A percentile compares a stretch with the other conserved stretches of the same genome.
These are phyloP conservation scores for Cryptoblepharus egeriae DNA, from an alignment of 2,797 vertebrate species.

Conservation along the genomic window DNA sequence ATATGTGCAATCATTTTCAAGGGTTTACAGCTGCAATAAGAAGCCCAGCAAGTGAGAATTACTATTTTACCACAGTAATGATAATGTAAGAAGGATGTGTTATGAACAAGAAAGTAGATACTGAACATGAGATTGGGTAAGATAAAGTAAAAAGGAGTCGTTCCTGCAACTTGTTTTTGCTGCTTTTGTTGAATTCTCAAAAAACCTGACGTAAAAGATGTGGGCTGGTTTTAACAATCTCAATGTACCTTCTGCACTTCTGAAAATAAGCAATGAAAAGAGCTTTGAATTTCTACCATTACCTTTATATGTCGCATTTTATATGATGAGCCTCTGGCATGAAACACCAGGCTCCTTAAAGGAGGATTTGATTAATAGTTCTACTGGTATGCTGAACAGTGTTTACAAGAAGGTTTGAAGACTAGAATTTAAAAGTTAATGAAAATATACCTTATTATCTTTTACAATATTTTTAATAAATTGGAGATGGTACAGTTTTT, in stretches of 20 bases:
- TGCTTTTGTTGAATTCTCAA: background rate
- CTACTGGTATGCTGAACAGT: too few species aligned
- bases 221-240: background rate
- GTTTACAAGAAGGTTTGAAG: too few species aligned
- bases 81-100: background rate
- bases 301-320: too few species aligned
- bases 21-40: background rate
- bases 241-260: too few species aligned
- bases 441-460: too few species aligned
- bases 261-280: background rate
- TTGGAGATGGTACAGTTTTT: too few species aligned
- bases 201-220: background rate
- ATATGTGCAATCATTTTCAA: background rate
- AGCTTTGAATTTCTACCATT: conserved; percentile 16
- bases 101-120: background rate
- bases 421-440: too few species aligned
- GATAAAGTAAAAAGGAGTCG: background rate
- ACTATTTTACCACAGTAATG: background rate
- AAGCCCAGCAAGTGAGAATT: background rate
- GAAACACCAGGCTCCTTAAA: too few species aligned
- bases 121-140: too few species aligned
- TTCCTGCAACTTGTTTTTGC: background rate
- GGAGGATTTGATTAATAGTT: too few species aligned
- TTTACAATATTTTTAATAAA: too few species aligned
- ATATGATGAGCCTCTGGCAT: too few species aligned